These are phyloP conservation scores for Romanomermis culicivorax DNA, from an alignment of 2,888 invertebrate genomes.

Conservation along the genomic window DNA sequence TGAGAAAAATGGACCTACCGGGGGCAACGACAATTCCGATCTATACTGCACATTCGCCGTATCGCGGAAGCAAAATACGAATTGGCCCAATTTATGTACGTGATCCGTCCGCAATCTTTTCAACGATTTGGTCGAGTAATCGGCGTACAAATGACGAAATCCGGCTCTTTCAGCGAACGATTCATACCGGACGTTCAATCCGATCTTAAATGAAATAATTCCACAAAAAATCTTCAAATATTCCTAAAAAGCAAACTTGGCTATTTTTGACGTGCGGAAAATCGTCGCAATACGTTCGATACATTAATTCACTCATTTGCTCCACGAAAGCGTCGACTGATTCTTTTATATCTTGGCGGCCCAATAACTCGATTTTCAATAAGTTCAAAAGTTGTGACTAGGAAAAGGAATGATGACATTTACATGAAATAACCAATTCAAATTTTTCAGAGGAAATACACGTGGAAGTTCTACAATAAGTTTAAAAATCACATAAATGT, in stretches of 20 bases:
- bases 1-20: background rate
- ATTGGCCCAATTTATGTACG: background rate
- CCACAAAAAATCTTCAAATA: too few species aligned
- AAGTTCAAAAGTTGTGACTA: too few species aligned
- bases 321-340: background rate
- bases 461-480: too few species aligned
- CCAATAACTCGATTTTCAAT: background rate
- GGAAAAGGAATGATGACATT: too few species aligned
- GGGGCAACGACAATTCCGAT: background rate
- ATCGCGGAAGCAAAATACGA: slow-evolving; percentile 8
- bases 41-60: background rate
- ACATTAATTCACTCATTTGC: background rate
- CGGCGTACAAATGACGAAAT: background rate
- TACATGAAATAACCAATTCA: too few species aligned
- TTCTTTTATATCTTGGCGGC: background rate
- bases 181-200: background rate
- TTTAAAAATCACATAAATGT: too few species aligned
- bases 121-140: background rate
- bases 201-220: background rate
- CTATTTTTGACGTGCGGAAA: background rate
- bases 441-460: too few species aligned
- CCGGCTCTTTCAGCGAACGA: slow-evolving; percentile 3
- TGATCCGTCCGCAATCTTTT: background rate
- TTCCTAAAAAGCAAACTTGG: too few species aligned
- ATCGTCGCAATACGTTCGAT: background rate